phyloP scores from a whole-genome alignment of 2,888 invertebrate genomes.

The Drosophila silvestris region DNA sequence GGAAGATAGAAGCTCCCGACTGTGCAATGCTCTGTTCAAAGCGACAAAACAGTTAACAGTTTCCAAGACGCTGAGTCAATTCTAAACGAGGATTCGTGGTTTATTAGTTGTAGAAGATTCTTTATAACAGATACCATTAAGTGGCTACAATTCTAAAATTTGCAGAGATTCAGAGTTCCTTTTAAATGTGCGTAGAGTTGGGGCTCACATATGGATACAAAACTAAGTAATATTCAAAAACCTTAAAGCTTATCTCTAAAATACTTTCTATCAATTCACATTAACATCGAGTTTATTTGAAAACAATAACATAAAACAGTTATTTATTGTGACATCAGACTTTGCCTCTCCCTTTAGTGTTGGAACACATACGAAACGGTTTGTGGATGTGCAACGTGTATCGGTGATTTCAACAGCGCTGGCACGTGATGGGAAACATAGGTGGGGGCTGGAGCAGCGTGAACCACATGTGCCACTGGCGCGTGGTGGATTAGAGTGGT shows the following conservation, averaged over 20 bases:
- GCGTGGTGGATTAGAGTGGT: constrained; percentile 76
- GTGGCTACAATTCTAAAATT: neutral
- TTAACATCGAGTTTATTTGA: constrained; percentile 19
- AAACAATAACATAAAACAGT: constrained; percentile 12
- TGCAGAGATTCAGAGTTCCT: neutral
- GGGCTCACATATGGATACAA: neutral
- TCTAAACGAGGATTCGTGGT: neutral
- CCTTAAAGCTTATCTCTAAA: neutral
- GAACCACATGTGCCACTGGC: constrained; percentile 66
- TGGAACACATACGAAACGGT: constrained; percentile 78
- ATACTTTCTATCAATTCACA: neutral
- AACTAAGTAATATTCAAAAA: neutral
- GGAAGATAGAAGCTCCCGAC: neutral
- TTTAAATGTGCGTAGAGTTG: neutral
- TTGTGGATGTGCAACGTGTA: constrained; percentile 69
- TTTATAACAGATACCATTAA: neutral
- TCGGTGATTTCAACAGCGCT: constrained; percentile 61
- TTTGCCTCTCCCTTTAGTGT: constrained; percentile 28
- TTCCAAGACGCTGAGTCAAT: neutral
- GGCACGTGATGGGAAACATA: constrained; percentile 71
- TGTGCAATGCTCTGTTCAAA: neutral
- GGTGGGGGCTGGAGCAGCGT: constrained; percentile 60
- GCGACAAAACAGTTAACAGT: neutral
- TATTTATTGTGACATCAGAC: constrained; percentile 24
- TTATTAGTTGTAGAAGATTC: neutral